Percentiles rank a stretch among this genome's conserved stretches.
phyloP scores from a whole-genome alignment of 2,113 vertebrate genomes.

The Cepphus grylle region DNA sequence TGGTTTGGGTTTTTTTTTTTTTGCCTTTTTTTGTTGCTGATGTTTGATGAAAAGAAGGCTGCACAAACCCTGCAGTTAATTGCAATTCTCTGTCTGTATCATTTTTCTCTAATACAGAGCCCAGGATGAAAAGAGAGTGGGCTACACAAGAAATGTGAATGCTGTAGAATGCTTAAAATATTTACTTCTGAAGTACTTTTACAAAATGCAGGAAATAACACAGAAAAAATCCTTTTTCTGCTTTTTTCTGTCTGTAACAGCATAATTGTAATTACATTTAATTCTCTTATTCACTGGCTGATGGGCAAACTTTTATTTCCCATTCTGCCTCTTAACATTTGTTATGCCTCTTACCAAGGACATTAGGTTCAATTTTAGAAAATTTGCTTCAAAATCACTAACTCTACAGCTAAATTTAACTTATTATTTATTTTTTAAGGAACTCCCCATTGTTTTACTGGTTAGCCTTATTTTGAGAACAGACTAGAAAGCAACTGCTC shows the following conservation, averaged over 20 bases:
- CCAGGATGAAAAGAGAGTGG: not conserved
- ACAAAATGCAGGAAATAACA: not conserved
- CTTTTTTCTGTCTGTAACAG: not conserved
- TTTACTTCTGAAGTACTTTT: not conserved
- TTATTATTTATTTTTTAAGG: not conserved
- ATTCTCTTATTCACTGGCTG: not conserved
- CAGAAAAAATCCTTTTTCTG: not conserved
- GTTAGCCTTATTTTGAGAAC: not conserved
- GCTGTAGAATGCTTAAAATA: not conserved
- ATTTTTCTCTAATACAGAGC: not conserved
- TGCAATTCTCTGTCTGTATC: not conserved
- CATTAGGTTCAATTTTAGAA: not conserved
- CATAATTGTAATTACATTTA: not conserved
- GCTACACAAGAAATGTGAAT: not conserved
- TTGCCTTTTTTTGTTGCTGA: not conserved
- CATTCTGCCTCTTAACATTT: not conserved
- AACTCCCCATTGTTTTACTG: not conserved
- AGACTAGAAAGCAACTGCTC: not conserved
- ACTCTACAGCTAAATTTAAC: not conserved
- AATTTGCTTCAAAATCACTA: not conserved
- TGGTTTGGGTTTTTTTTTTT: too few species aligned
- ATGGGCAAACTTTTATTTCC: not conserved
- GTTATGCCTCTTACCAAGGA: not conserved
- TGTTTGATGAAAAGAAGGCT: not conserved
- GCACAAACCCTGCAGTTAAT: not conserved